Conservation (phyloP, 2,113 vertebrate species). For the Acanthisitta chloris region DNA sequence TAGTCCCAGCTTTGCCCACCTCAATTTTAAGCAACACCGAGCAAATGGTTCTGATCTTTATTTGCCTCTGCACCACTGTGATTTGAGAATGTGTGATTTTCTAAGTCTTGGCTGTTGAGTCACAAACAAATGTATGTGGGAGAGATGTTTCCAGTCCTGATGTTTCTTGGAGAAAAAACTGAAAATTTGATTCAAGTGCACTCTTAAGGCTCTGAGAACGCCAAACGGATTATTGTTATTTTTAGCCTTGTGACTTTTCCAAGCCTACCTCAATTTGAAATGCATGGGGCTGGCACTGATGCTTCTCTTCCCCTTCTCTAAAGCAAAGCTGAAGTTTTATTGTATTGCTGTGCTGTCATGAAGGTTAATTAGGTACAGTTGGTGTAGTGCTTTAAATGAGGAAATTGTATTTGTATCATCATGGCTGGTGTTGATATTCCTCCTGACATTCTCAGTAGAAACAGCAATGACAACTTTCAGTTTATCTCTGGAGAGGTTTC, state of each 20-base stretch:
- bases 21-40: constrained; percentile 16
- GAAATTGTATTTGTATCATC: not conserved
- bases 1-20: not conserved
- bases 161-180: not conserved
- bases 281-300: not conserved
- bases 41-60: not conserved
- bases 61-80: not conserved
- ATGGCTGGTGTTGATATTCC: not conserved
- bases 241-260: constrained; percentile 27
- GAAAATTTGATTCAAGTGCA: not conserved
- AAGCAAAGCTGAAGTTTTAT: constrained; percentile 36
- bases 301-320: constrained; percentile 1
- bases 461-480: not conserved
- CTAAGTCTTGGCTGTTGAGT: not conserved
- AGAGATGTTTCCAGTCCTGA: not conserved
- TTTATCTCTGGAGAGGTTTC: not conserved
- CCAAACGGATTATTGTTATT: constrained; percentile 21
- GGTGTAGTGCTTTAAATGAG: not conserved
- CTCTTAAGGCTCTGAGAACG: not conserved
- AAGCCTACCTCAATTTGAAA: constrained; percentile 11
- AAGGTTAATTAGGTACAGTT: constrained; percentile 57
- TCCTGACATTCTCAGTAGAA: not conserved
- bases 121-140: not conserved
- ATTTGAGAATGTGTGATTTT: not conserved
- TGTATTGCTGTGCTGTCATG: not conserved